phyloP scores from a whole-genome alignment of 2,113 vertebrate genomes.

The Elanoides forficatus region DNA sequence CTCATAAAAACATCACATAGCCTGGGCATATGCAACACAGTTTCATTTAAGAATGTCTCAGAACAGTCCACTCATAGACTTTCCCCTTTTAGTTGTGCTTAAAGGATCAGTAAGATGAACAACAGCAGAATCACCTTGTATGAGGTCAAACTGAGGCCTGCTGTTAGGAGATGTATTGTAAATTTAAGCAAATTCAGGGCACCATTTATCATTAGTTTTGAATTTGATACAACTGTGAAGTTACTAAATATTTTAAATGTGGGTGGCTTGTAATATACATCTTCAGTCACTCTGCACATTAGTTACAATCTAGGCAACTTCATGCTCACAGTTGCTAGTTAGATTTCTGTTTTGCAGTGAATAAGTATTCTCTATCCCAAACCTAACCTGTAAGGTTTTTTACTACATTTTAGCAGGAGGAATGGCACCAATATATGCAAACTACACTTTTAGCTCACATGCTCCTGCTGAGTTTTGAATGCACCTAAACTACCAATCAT shows the following conservation, averaged over 20 bases:
- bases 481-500: background rate
- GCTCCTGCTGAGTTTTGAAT: background rate
- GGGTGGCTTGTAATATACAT: background rate
- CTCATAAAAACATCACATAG: background rate
- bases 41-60: background rate
- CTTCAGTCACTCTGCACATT: background rate
- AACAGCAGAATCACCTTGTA: background rate
- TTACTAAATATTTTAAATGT: background rate
- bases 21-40: background rate
- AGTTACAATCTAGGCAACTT: background rate
- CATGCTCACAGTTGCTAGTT: background rate
- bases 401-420: background rate
- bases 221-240: background rate
- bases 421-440: background rate
- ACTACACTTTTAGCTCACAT: background rate
- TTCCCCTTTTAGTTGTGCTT: background rate
- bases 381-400: accelerated
- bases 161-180: background rate
- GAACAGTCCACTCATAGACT: background rate
- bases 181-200: background rate
- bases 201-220: background rate
- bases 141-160: background rate
- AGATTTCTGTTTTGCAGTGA: background rate
- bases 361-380: background rate
- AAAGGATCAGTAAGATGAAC: background rate